These are phyloP conservation scores for Leptinotarsa rubiginosa DNA, from an alignment of 2,888 invertebrate genomes.

Conservation along the genomic window DNA sequence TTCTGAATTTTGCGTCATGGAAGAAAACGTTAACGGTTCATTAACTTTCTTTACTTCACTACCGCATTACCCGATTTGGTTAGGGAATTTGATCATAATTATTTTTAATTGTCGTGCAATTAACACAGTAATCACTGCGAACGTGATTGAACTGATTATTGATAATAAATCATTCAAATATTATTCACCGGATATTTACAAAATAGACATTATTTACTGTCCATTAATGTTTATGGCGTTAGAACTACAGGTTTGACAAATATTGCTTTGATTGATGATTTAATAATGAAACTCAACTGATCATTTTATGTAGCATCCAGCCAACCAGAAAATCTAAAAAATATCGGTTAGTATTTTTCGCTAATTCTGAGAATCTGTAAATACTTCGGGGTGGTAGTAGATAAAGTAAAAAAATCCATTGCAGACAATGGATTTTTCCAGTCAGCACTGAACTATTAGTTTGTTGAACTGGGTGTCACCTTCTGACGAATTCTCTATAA, in stretches of 20 bases:
- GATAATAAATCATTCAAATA: not conserved
- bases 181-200: constrained; percentile 9
- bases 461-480: too few relatives aligned
- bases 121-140: constrained; percentile 1
- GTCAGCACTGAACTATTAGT: too few relatives aligned
- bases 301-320: too few relatives aligned
- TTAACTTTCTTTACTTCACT: not conserved
- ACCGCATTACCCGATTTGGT: not conserved
- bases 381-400: too few relatives aligned
- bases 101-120: constrained; percentile 3
- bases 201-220: not conserved
- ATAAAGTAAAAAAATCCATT: too few relatives aligned
- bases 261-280: not conserved
- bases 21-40: too few relatives aligned
- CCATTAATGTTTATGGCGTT: not conserved
- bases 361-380: too few relatives aligned
- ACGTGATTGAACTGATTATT: not conserved
- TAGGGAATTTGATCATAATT: not conserved
- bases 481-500: too few relatives aligned
- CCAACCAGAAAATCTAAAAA: too few relatives aligned
- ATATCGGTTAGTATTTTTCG: too few relatives aligned
- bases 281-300: not conserved
- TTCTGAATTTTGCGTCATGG: too few relatives aligned
- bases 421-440: too few relatives aligned
- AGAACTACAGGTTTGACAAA: not conserved